Base-by-base conservation (phyloP, 1,140 invertebrate genomes). In the Euglossa dilemma region DNA sequence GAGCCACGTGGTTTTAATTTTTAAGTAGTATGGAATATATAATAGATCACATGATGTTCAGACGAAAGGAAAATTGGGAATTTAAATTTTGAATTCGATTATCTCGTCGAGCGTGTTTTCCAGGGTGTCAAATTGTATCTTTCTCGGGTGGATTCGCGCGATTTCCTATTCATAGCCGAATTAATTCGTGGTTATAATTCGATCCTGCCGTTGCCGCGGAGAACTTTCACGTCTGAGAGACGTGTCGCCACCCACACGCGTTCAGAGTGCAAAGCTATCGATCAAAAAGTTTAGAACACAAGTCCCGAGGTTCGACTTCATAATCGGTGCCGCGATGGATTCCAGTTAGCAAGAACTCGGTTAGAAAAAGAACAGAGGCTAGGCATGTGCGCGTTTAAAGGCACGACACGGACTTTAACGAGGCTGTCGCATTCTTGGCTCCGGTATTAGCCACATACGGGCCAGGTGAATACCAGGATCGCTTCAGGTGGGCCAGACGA, bases 211-310 rank as follows among this genome's bases (percentile, higher is more conserved):
- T 7, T 18, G 20, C 50, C 36, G 50, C 54, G 28, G 28, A 36
- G 9, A 72, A 72, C 70, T 72, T 72, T 56, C 70, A 56, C 70
- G 28, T 11, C 6, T 8, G 50, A 16, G 8, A 36, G 28, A 72
- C 50, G 14, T 28, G 56, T 72, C 25, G 70, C 70, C 70, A n/a
- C 70, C 70, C 70, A 72, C 70, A 8, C 9, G 8, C n/a, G 25
- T 36, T 50, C 9, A 43, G 14, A 18, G 47, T 50, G 47, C 45
- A 43, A 43, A 72, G 2, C 20, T 28, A 43, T 72, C 70, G 12
- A 54, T 72, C 70, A 56, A 72, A 43, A 16, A 12, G 25, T n/a
- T 20, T 18, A 16, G 70, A 14, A 20, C 45, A n/a, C 20, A 72
- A 54, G 36, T 72, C 12, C 47, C 47, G 18, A 50, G 8, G 18